Conservation (phyloP, 2,888 invertebrate genomes). For the Galerucella pusilla region DNA sequence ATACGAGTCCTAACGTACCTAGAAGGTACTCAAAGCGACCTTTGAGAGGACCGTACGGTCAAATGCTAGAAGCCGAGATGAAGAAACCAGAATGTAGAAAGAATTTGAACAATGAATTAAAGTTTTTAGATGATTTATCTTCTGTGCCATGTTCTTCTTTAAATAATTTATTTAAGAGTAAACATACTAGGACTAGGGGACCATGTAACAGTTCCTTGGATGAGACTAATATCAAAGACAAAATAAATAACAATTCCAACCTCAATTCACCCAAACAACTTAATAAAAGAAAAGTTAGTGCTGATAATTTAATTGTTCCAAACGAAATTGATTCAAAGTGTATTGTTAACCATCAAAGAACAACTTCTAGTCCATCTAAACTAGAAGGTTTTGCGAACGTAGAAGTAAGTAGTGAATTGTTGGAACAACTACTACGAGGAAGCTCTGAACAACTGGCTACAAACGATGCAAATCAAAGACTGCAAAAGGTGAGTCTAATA, state of each 20-base stretch:
- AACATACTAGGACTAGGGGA: constrained; percentile 62
- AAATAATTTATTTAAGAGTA: constrained; percentile 54
- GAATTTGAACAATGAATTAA: constrained; percentile 70
- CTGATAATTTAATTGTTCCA: constrained; percentile 59
- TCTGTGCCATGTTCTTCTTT: constrained; percentile 45
- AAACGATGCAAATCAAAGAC: constrained; percentile 63
- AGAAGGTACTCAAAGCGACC: constrained; percentile 81
- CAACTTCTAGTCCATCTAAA: constrained; percentile 84
- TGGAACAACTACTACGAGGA: constrained; percentile 81
- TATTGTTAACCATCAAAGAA: constrained; percentile 76
- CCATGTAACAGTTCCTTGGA: constrained; percentile 69
- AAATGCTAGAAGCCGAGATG: constrained; percentile 85
- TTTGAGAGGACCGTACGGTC: constrained; percentile 80
- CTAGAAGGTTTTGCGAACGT: constrained; percentile 70
- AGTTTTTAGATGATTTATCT: constrained; percentile 67
- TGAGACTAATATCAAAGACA: constrained; percentile 53
- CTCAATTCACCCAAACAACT: constrained; percentile 51
- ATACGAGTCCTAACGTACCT: constrained; percentile 67
- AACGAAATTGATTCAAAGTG: constrained; percentile 58
- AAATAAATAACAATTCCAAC: constrained; percentile 44
- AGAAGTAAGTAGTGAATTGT: constrained; percentile 74
- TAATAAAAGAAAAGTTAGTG: constrained; percentile 62
- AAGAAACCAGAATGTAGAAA: constrained; percentile 72
- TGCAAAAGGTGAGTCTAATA: constrained; percentile 59
- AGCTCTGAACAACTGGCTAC: constrained; percentile 82